Evolutionary conservation across 2,888 invertebrate genomes (phyloP).

Genomic region (Polia nebulosa): DNA sequence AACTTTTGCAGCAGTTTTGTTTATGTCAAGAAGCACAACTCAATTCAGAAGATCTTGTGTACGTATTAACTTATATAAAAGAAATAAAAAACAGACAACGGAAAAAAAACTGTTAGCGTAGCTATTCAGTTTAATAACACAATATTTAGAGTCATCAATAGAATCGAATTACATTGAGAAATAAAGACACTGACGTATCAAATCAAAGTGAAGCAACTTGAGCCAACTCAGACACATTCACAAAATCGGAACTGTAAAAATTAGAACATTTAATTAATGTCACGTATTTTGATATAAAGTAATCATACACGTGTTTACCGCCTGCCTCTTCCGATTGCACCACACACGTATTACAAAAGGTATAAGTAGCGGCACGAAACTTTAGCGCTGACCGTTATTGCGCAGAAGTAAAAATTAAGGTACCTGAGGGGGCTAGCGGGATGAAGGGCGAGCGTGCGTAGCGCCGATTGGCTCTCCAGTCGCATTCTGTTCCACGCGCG

Average conservation of each 20-base stretch:
- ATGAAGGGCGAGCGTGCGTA: too few species aligned
- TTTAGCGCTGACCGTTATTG: too few species aligned
- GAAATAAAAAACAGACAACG: background rate
- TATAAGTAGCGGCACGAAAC: too few species aligned
- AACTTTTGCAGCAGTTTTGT: too few species aligned
- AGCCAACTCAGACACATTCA: background rate
- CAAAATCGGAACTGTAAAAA: conserved; percentile 3
- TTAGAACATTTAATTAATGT: conserved; percentile 13
- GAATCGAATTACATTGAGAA: too few species aligned
- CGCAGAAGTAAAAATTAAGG: too few species aligned
- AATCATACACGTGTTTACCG: conserved; percentile 8
- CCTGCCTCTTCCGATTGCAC: conserved; percentile 14
- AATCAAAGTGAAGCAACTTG: conserved; percentile 19
- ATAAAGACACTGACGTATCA: background rate
- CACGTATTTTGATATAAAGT: conserved; percentile 29
- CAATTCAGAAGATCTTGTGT: background rate
- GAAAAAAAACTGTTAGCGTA: too few species aligned
- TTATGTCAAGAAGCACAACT: background rate
- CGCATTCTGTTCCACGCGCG: too few species aligned
- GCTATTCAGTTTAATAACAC: too few species aligned
- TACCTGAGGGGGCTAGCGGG: too few species aligned
- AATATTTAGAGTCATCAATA: too few species aligned
- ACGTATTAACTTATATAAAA: background rate
- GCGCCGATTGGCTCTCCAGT: too few species aligned
- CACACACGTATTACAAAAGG: conserved; percentile 42